Percentiles rank a stretch among this genome's conserved stretches.
phyloP scores from a whole-genome alignment of 2,888 invertebrate genomes.

The Habrosyne pyritoides region DNA sequence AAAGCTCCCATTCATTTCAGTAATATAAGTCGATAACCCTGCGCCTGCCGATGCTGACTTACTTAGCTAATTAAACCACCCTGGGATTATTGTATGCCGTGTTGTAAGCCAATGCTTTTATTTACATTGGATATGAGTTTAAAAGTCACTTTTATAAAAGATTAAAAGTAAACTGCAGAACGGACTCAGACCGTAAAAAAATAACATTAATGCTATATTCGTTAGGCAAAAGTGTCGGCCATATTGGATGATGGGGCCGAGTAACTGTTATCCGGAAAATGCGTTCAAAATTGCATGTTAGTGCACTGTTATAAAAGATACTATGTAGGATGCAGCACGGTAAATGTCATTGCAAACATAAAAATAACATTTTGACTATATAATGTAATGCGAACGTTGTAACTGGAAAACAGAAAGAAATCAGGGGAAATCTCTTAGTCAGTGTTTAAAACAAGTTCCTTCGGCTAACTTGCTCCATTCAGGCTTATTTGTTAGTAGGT shows the following conservation, averaged over 20 bases:
- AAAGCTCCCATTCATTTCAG: background rate
- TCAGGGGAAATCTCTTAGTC: background rate
- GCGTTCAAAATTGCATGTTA: background rate
- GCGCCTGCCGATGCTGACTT: background rate
- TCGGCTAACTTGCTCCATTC: background rate
- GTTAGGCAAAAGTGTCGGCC: background rate
- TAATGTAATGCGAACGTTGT: background rate
- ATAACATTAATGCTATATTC: background rate
- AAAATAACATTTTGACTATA: background rate
- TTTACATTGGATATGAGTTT: background rate
- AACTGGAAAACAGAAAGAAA: background rate
- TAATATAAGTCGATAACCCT: background rate
- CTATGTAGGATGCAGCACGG: background rate
- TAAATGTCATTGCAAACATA: background rate
- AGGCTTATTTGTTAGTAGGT: background rate
- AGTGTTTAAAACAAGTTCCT: background rate
- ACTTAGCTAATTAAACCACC: slow-evolving; percentile 19
- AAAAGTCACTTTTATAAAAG: background rate
- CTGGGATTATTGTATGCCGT: background rate
- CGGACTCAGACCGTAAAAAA: background rate
- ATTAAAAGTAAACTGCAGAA: background rate
- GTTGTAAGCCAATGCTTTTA: background rate
- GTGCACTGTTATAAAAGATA: background rate
- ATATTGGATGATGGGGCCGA: background rate
- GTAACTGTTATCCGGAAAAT: background rate